Base-by-base conservation (phyloP, 2,797 vertebrate species). In the Gallinago stenura region DNA sequence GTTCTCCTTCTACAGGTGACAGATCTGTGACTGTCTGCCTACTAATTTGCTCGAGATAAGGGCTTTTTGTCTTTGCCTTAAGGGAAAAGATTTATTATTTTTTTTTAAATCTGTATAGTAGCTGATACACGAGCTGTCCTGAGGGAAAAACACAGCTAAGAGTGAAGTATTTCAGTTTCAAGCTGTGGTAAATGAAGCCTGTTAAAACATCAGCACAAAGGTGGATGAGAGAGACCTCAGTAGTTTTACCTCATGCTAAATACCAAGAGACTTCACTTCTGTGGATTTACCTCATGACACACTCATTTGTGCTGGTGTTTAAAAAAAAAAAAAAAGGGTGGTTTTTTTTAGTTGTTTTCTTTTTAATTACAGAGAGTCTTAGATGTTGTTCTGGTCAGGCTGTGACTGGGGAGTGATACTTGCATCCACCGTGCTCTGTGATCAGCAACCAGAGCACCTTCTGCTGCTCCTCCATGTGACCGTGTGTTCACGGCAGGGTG, bases 101-200 rank as follows among this genome's bases (percentile, higher is more conserved):
- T 5, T 66, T 83, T 75, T 83, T 18, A 16, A 46, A 69, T 78
- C 53, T 72, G 10, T 61, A 0, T 46, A 54, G 69, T 83, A 85
- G 33, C 57, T 83, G 58, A 24, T 75, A 81, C 0, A 6, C 61
- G 65, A 92, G 46, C 76, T 94, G 82, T 86, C 90, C 61, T 92
- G 93, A 87, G 93, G 87, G 54, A 61, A 92, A 87, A 88, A 64
- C 92, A 89, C 94, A 91, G 87, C 78, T 43, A 25, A 85, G 68
- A 87, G 71, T 91, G 79, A 94, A 94, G 91, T 82, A 46, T 46
- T 82, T 51, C 33, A 45, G 18, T 85, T 83, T 50, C 45, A 73
- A 87, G 53, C 78, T 89, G 61, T 62, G 48, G 51, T 90, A 87
- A 69, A 78, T 79, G 51, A 79, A 77, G 25, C 54, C 46, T 60